phyloP scores from a whole-genome alignment of 1,140 invertebrate genomes.

The Zaprionus capensis region DNA sequence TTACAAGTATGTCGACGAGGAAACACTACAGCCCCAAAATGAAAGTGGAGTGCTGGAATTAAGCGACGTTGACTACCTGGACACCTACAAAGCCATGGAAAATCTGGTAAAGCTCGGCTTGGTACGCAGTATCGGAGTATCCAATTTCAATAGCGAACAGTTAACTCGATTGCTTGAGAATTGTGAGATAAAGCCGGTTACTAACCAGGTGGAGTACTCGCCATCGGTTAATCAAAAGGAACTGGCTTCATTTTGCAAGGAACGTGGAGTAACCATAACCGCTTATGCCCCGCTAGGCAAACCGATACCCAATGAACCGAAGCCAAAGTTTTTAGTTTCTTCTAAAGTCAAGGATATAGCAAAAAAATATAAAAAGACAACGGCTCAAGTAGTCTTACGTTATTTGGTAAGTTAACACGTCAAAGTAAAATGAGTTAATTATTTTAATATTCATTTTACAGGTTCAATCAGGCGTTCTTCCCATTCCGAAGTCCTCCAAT shows the following conservation, averaged over 20 bases:
- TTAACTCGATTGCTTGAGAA: slow-evolving; percentile 87
- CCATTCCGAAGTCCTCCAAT: slow-evolving; percentile 91
- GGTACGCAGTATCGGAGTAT: slow-evolving; percentile 89
- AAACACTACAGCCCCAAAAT: slow-evolving; percentile 76
- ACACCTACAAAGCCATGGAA: slow-evolving; percentile 87
- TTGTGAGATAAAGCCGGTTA: slow-evolving; percentile 86
- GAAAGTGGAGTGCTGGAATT: slow-evolving; percentile 76
- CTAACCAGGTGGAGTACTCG: slow-evolving; percentile 91
- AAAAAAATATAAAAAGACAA: slow-evolving; percentile 88
- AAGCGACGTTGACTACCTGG: slow-evolving; percentile 84
- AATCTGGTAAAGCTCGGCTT: slow-evolving; percentile 85
- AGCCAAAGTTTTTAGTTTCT: slow-evolving; percentile 85
- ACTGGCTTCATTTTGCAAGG: slow-evolving; percentile 89
- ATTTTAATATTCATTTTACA: slow-evolving; percentile 9
- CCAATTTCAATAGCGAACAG: slow-evolving; percentile 93
- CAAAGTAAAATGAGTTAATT: not conserved
- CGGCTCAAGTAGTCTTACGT: slow-evolving; percentile 89
- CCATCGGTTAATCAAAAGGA: slow-evolving; percentile 92
- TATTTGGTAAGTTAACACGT: slow-evolving; percentile 84
- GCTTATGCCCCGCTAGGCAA: slow-evolving; percentile 93
- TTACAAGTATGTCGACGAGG: slow-evolving; percentile 83
- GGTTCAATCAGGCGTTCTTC: slow-evolving; percentile 84
- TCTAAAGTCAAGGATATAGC: slow-evolving; percentile 87
- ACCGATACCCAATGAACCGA: slow-evolving; percentile 84
- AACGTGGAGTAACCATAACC: slow-evolving; percentile 88